phyloP scores from a whole-genome alignment of 1,140 invertebrate species.

The Drosophila pallidifrons region DNA sequence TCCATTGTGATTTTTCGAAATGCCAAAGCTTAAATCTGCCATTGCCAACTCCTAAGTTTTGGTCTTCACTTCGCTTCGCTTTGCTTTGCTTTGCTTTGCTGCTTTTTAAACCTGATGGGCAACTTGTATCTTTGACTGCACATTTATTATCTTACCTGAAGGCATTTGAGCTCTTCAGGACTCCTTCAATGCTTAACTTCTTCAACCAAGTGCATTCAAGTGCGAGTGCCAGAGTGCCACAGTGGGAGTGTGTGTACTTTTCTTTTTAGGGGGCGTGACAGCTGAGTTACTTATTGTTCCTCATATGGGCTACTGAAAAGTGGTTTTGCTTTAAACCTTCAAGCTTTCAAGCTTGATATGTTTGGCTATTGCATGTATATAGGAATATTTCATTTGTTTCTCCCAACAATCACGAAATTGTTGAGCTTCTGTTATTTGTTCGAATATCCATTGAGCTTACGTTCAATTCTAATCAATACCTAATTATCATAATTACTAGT shows the following conservation, averaged over 20 bases:
- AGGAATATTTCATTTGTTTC: not conserved
- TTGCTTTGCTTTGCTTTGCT: slow-evolving; percentile 5
- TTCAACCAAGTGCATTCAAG: slow-evolving; percentile 24
- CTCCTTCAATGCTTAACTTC: slow-evolving; percentile 28
- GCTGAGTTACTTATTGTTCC: slow-evolving; percentile 4
- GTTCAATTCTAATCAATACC: no score
- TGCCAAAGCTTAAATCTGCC: slow-evolving; percentile 77
- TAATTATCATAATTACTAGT: no score
- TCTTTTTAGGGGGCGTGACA: slow-evolving; percentile 33
- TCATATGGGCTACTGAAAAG: slow-evolving; percentile 18
- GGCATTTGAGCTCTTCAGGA: slow-evolving; percentile 70
- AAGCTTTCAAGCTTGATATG: not conserved
- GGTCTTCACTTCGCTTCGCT: slow-evolving; percentile 9
- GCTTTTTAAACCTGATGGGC: slow-evolving; percentile 40
- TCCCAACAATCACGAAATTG: not conserved
- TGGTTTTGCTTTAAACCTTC: slow-evolving; percentile 12
- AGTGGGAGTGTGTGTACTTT: slow-evolving; percentile 12
- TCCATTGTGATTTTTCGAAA: slow-evolving; percentile 77
- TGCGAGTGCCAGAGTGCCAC: slow-evolving; percentile 15
- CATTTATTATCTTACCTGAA: slow-evolving; percentile 83
- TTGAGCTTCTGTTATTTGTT: no score
- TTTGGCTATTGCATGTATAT: not conserved
- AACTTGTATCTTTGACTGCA: slow-evolving; percentile 80
- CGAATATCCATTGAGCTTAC: no score
- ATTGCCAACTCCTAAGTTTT: slow-evolving; percentile 46